Conservation (phyloP, 2,888 invertebrate species). For the Lucinisca nassula region DNA sequence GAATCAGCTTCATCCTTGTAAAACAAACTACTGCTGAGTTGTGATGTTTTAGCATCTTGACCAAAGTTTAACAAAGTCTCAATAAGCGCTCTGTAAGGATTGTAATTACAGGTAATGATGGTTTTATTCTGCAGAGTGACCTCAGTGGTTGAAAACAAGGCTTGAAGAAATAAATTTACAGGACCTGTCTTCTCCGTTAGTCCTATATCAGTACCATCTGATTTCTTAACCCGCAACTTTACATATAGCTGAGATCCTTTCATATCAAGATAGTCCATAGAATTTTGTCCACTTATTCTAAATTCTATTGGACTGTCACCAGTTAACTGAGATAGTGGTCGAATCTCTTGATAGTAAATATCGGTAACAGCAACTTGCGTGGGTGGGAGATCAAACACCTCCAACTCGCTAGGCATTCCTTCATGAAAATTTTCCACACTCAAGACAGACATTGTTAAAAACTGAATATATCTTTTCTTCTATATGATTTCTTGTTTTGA, state of each 20-base stretch:
- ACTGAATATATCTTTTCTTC: no score
- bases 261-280: slow-evolving; percentile 57
- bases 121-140: slow-evolving; percentile 48
- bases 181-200: slow-evolving; percentile 47
- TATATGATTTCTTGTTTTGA: no score
- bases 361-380: slow-evolving; percentile 58
- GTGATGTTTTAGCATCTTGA: slow-evolving; percentile 23
- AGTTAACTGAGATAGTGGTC: slow-evolving; percentile 60
- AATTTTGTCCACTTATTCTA: slow-evolving; percentile 59
- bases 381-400: slow-evolving; percentile 60
- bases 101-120: slow-evolving; percentile 44
- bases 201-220: slow-evolving; percentile 17
- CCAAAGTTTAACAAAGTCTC: slow-evolving; percentile 40
- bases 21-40: slow-evolving; percentile 24
- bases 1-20: slow-evolving; percentile 45
- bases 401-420: slow-evolving; percentile 49
- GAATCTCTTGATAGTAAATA: slow-evolving; percentile 54
- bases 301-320: slow-evolving; percentile 60
- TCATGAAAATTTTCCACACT: slow-evolving; percentile 51
- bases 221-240: slow-evolving; percentile 39
- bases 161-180: slow-evolving; percentile 58
- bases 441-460: neutral
- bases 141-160: slow-evolving; percentile 44
- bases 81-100: slow-evolving; percentile 56
- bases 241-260: slow-evolving; percentile 34